phyloP scores from a whole-genome alignment of 2,888 invertebrate species.

The Psococerastis gibbosa region DNA sequence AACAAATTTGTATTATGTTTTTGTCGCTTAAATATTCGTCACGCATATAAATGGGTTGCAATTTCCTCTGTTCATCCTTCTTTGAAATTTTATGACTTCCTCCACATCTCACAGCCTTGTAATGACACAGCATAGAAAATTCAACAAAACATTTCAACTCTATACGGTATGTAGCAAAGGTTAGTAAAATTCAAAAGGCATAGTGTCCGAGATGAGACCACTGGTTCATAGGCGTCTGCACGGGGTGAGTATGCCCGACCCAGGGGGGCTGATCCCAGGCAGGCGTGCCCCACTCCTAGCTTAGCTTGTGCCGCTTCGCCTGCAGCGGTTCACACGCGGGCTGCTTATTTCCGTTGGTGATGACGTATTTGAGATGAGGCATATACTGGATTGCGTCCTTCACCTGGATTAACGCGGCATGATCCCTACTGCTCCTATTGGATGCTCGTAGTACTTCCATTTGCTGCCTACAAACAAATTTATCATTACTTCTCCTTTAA shows the following conservation, averaged over 20 bases:
- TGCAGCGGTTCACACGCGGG: not conserved
- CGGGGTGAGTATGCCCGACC: not conserved
- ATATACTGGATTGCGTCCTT: slow-evolving; percentile 67
- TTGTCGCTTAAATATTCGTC: no score
- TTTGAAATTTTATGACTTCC: no score
- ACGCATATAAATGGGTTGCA: no score
- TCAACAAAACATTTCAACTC: no score
- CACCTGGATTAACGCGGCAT: slow-evolving; percentile 66
- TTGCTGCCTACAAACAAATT: slow-evolving; percentile 43
- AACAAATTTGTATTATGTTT: no score
- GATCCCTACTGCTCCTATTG: no score
- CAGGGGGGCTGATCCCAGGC: slow-evolving; percentile 13
- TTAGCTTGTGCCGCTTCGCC: slow-evolving; percentile 34
- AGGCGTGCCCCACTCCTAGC: slow-evolving; percentile 38
- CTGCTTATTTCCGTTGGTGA: slow-evolving; percentile 29
- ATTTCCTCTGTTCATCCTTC: no score
- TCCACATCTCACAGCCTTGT: no score
- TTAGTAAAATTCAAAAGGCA: not conserved
- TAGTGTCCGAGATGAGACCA: not conserved
- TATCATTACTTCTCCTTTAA: no score
- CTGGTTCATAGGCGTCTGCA: no score
- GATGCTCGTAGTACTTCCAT: slow-evolving; percentile 55
- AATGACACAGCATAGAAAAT: no score
- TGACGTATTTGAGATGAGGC: slow-evolving; percentile 76
- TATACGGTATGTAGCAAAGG: no score